A percentile compares a stretch with the other conserved stretches of the same genome.
Conservation (phyloP, 2,888 invertebrate species). For the Agrochola circellaris region DNA sequence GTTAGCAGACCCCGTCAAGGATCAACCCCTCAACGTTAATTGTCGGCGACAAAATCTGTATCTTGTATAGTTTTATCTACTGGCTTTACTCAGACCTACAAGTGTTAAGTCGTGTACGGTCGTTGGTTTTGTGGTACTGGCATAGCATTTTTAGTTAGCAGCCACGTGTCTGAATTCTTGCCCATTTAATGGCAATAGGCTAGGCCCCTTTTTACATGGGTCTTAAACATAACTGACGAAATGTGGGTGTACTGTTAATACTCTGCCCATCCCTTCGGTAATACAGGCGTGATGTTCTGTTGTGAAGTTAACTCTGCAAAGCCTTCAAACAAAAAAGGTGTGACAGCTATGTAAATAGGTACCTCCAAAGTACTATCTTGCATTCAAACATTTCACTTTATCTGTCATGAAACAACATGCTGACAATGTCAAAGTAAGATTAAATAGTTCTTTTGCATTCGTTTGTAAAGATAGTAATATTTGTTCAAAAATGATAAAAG, state of each 20-base stretch:
- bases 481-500: conserved; percentile 45
- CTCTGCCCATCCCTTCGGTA: background rate
- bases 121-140: background rate
- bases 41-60: too few relatives aligned
- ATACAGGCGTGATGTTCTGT: too few relatives aligned
- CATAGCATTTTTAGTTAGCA: too few relatives aligned
- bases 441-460: conserved; percentile 25
- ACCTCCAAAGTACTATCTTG: background rate
- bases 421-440: conserved; percentile 29
- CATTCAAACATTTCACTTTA: conserved; percentile 17
- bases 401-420: background rate
- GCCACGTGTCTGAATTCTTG: background rate
- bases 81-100: background rate
- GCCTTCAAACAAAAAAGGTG: background rate
- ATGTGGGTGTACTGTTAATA: background rate
- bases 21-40: too few relatives aligned
- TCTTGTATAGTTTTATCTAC: background rate
- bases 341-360: background rate
- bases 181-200: background rate
- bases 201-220: background rate
- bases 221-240: background rate
- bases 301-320: background rate
- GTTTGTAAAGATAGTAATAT: conserved; percentile 33
- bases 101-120: background rate
- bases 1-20: too few relatives aligned